Percentiles rank a stretch among this genome's conserved stretches.
phyloP scores from a whole-genome alignment of 2,888 invertebrate species.

The Charanyca ferruginea region DNA sequence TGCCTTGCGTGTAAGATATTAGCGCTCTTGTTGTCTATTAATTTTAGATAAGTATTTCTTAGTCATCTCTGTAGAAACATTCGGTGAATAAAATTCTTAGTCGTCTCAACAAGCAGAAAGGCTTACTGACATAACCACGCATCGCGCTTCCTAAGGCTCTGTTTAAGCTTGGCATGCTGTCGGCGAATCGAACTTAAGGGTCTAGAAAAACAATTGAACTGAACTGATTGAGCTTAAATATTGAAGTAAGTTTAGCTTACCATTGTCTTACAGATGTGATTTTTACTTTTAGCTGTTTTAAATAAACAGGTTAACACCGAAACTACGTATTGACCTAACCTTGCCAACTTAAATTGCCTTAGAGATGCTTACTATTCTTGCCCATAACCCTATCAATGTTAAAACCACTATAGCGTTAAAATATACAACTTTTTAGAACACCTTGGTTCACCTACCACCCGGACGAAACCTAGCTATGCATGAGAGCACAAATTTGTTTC shows the following conservation, averaged over 20 bases:
- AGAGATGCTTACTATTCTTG: neutral
- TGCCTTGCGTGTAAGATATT: neutral
- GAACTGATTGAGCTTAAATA: neutral
- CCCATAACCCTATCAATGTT: slow-evolving; percentile 5
- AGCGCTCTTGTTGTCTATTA: neutral
- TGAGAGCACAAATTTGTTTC: slow-evolving; percentile 45
- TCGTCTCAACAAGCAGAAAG: too few species aligned
- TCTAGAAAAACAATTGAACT: neutral
- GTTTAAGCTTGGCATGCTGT: too few species aligned
- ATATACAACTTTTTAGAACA: neutral
- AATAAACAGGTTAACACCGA: too few species aligned
- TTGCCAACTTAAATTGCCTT: neutral
- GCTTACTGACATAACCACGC: neutral
- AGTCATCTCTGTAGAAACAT: neutral
- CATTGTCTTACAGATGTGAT: too few species aligned
- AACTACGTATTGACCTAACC: neutral
- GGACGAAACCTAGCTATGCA: slow-evolving; percentile 44
- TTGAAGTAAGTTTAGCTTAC: neutral
- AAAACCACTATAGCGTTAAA: slow-evolving; percentile 10
- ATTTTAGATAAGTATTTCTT: neutral
- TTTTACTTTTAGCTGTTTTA: too few species aligned
- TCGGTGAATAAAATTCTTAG: too few species aligned
- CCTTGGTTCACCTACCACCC: slow-evolving; percentile 2
- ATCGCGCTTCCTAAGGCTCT: too few species aligned
- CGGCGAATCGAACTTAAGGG: too few species aligned